Percentiles rank a stretch among this genome's conserved stretches.
Conservation (phyloP, 2,888 invertebrate species). For the Meteorus cinctellus region DNA sequence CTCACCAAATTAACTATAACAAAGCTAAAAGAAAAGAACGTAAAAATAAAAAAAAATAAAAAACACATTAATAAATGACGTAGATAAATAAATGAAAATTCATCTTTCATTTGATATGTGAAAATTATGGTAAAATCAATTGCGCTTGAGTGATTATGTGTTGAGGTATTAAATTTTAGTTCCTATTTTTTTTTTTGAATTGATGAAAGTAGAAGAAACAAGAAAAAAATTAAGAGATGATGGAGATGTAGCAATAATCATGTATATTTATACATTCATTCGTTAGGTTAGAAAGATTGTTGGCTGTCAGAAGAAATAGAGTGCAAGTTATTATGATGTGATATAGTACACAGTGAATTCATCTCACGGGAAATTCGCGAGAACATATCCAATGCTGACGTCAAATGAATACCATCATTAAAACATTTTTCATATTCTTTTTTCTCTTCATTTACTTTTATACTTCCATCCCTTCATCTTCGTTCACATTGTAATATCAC, state of each 20-base stretch:
- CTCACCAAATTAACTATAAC: constrained; percentile 39
- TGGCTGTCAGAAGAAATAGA: not conserved
- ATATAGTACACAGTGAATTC: not conserved
- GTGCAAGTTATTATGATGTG: not conserved
- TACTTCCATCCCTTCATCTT: not conserved
- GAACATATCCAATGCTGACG: constrained; percentile 4
- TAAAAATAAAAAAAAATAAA: constrained; percentile 14
- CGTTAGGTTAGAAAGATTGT: not conserved
- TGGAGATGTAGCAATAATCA: not conserved
- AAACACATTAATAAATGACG: constrained; percentile 24
- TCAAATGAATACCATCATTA: constrained; percentile 61
- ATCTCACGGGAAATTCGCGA: constrained; percentile 21
- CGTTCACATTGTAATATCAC: constrained; percentile 1
- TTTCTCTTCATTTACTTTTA: constrained; percentile 40
- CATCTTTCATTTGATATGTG: not conserved
- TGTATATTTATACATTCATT: not conserved
- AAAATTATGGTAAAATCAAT: not conserved
- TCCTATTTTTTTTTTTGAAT: too few relatives aligned
- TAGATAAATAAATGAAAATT: constrained; percentile 28
- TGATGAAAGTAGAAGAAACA: too few relatives aligned
- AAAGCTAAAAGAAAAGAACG: constrained; percentile 19
- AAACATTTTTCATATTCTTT: constrained; percentile 58
- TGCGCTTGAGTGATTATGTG: not conserved
- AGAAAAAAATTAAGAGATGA: not conserved
- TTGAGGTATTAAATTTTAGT: too few relatives aligned